Base-by-base conservation (phyloP, 2,888 invertebrate species). In the Meloe dianella region DNA sequence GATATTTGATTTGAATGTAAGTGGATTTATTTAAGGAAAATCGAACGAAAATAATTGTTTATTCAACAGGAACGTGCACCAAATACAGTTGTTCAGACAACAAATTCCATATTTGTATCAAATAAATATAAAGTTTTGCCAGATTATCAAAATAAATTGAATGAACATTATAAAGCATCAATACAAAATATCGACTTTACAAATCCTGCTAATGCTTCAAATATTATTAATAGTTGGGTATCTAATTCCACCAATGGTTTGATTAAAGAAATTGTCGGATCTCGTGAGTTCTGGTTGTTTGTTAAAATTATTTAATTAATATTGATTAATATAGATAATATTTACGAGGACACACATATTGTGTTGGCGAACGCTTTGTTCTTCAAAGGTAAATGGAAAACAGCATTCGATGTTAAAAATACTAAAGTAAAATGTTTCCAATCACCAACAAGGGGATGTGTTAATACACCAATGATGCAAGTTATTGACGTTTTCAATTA, bases 331-430 rank as follows among this genome's bases (percentile, higher is more conserved):
- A 4, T 80, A 89, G 89, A 77, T 7, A 82, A 83, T 57, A 77
- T 90, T 12, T 80, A 80, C 27, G 80, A 86, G 0, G 79, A 85
- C 5, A 89, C 91, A 0, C 84, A 89, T 74, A 86, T 93, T 84
- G 82, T 94, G 35, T 85, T 94, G 59, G 90, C 92, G 74, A 93
- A 93, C 75, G 92, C 91, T 0, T 85, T 94, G 76, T 92, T 91
- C 80, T 93, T 92, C 85, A 91, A 91, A 71, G 92, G 92, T n/a
- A 87, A 87, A 12, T 94, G 94, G 94, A 86, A 89, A 68, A 85
- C 87, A 29, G 85, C 89, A 0, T 94, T 94, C 79, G 87, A 89
- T 67, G 79, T 82, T 12, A 79, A 78, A 3, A 74, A 78, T 20
- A 91, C 91, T 0, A 77, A 75, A 61, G 77, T 84, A 1, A 87